Percentiles rank a stretch among this genome's conserved stretches.
Evolutionary conservation across 2,113 vertebrate genomes (phyloP).

Genomic region (Ranitomeya variabilis): DNA sequence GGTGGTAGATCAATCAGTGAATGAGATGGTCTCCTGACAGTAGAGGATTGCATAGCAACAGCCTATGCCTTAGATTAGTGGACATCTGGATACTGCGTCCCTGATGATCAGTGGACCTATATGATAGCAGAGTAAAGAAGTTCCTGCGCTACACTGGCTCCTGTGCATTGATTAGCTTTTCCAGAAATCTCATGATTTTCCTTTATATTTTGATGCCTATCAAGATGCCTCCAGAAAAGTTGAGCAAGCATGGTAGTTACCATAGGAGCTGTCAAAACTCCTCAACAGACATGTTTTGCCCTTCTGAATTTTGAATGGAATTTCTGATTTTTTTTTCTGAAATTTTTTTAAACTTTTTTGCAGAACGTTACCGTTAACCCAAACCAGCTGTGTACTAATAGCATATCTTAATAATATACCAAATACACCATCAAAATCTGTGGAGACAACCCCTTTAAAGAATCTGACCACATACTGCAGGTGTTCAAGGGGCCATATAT

Average conservation of each 20-base stretch:
- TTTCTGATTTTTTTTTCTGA: no score
- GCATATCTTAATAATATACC: background rate
- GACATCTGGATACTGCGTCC: background rate
- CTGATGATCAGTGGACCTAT: background rate
- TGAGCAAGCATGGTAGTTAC: background rate
- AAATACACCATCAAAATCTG: background rate
- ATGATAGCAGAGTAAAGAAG: background rate
- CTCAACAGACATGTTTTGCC: no score
- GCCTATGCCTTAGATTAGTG: background rate
- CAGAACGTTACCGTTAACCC: no score
- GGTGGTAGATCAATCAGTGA: background rate
- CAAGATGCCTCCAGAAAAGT: background rate
- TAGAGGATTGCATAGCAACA: background rate
- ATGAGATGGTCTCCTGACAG: background rate
- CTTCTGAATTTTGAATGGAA: no score
- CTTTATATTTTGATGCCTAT: background rate
- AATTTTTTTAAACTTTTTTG: no score
- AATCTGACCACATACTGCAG: background rate
- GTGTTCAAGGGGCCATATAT: no score
- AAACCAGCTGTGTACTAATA: background rate
- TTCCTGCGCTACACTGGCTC: background rate
- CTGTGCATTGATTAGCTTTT: background rate
- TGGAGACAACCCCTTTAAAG: background rate
- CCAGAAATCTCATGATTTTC: background rate
- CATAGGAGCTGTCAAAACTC: no score